Conservation (phyloP, 2,113 vertebrate species). For the Cercopithecus mona region DNA sequence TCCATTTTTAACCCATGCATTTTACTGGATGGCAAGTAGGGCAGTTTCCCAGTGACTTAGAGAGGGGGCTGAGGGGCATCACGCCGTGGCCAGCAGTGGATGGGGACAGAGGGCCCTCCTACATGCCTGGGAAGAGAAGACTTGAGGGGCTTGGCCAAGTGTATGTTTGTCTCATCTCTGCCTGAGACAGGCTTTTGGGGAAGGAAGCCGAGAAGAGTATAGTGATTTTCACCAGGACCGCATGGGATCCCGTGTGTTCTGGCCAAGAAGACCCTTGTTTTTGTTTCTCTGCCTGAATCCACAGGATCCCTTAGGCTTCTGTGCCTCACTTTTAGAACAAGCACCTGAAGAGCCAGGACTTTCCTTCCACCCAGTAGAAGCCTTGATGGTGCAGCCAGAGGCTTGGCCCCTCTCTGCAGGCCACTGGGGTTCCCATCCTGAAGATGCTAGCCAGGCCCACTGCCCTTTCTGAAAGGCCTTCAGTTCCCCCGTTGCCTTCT, state of each 20-base stretch:
- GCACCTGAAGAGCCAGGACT: background rate
- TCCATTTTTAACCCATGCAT: background rate
- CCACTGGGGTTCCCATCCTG: background rate
- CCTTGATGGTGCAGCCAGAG: too few relatives aligned
- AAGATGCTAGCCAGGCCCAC: background rate
- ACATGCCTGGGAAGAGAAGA: background rate
- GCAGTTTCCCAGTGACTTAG: background rate
- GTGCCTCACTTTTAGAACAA: background rate
- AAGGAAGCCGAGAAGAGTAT: background rate
- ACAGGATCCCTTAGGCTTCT: background rate
- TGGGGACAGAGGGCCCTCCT: too few relatives aligned
- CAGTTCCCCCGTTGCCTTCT: background rate
- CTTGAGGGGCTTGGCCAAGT: background rate
- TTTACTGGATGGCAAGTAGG: background rate
- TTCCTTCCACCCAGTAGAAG: background rate
- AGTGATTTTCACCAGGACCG: background rate
- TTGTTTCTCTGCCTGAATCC: background rate
- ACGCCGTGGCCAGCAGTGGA: accelerated
- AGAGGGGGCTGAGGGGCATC: background rate
- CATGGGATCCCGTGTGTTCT: background rate
- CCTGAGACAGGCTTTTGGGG: too few relatives aligned
- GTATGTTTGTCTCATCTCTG: background rate
- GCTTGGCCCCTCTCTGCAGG: background rate
- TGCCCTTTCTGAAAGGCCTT: background rate
- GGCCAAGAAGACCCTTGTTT: background rate